Conservation (phyloP, 1,140 invertebrate genomes). For the Wasmannia auropunctata region DNA sequence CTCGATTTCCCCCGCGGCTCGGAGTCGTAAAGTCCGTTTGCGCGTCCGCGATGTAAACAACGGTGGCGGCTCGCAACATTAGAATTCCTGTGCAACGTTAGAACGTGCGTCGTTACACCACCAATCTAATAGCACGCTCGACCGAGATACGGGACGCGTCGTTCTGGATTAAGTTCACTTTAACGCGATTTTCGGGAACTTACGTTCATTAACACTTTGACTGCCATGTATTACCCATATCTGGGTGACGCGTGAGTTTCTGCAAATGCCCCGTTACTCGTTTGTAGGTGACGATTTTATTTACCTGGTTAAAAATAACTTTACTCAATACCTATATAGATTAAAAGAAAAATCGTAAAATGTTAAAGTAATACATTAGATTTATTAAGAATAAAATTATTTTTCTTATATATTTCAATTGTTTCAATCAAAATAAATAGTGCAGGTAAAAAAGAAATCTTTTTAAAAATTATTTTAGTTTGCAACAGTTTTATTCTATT, state of each 20-base stretch:
- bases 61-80: background rate
- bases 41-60: conserved; percentile 9
- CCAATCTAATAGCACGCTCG: conserved; percentile 8
- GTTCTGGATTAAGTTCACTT: background rate
- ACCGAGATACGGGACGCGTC: background rate
- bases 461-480: background rate
- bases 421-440: too few species aligned
- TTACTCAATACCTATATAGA: background rate
- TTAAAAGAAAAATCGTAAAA: background rate
- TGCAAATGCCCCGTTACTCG: background rate
- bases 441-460: too few species aligned
- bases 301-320: background rate
- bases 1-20: background rate
- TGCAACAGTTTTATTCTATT: background rate
- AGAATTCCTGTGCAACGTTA: background rate
- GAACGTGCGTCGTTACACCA: background rate
- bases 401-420: too few species aligned
- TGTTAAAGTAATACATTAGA: background rate
- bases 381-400: background rate
- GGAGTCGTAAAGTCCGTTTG: background rate
- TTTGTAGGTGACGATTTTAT: background rate
- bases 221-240: background rate
- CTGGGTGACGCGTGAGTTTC: background rate
- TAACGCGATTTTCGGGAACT: background rate
- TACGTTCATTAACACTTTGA: background rate